These are phyloP conservation scores for Oreochromis aureus DNA, from an alignment of 2,113 vertebrate genomes.

Conservation along the genomic window DNA sequence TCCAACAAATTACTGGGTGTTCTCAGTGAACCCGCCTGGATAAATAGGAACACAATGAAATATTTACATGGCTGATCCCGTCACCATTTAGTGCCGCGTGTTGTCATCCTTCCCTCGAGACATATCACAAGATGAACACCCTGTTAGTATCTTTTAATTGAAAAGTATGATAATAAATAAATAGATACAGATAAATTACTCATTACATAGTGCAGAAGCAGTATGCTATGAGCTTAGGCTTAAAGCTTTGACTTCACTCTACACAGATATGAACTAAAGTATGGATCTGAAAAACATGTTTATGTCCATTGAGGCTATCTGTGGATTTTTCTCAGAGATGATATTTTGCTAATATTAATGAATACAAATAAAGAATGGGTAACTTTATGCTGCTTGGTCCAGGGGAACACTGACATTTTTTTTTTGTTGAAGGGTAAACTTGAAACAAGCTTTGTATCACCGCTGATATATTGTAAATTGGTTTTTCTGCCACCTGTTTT, in stretches of 20 bases:
- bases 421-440: background rate
- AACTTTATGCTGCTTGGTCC: background rate
- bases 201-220: background rate
- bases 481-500: background rate
- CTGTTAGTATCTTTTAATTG: background rate
- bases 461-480: background rate
- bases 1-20: background rate
- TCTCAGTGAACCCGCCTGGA: background rate
- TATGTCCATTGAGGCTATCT: background rate
- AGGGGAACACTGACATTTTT: background rate
- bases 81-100: background rate
- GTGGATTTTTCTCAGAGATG: background rate
- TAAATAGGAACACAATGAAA: background rate
- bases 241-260: background rate
- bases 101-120: background rate
- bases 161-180: background rate
- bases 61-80: background rate
- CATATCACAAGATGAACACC: background rate
- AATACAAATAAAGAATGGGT: background rate
- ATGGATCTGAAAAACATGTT: background rate
- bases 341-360: background rate
- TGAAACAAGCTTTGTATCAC: background rate
- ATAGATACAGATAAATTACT: background rate
- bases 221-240: background rate
- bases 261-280: background rate